Percentiles rank a stretch among this genome's conserved stretches.
Evolutionary conservation across 2,888 invertebrate genomes (phyloP).

Genomic region (Platerodrilus igneus): DNA sequence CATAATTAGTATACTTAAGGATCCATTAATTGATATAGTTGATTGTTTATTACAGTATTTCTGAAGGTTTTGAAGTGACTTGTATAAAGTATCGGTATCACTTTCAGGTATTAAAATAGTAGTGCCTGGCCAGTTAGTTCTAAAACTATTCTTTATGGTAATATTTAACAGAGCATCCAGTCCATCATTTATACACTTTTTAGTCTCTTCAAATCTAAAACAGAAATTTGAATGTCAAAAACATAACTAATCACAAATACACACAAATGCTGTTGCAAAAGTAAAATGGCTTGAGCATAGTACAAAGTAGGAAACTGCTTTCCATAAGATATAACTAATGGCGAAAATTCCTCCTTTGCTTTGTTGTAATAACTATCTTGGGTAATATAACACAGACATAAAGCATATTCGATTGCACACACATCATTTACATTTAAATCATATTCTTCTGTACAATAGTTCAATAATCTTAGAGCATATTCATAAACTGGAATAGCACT

Average conservation of each 20-base stretch:
- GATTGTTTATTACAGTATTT: too few relatives aligned
- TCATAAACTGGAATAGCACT: conserved; percentile 1
- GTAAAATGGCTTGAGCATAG: conserved; percentile 1
- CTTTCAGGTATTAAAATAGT: conserved; percentile 5
- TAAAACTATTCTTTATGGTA: neutral
- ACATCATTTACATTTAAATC: conserved; percentile 1
- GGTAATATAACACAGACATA: conserved; percentile 3
- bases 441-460: neutral
- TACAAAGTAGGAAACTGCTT: neutral
- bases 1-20: too few relatives aligned
- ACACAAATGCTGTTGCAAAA: neutral
- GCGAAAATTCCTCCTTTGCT: neutral
- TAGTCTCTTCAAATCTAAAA: conserved; percentile 3
- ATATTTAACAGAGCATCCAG: neutral
- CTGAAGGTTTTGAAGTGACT: too few relatives aligned
- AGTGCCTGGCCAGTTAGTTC: conserved; percentile 6
- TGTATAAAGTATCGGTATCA: neutral
- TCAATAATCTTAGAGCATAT: neutral
- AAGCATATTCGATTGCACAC: conserved; percentile 7
- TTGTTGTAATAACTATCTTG: neutral
- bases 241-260: neutral
- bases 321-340: neutral
- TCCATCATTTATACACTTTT: conserved; percentile 1
- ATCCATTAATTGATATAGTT: too few relatives aligned
- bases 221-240: neutral